phyloP scores from a whole-genome alignment of 2,113 vertebrate genomes.

The Cygnus buccinator region DNA sequence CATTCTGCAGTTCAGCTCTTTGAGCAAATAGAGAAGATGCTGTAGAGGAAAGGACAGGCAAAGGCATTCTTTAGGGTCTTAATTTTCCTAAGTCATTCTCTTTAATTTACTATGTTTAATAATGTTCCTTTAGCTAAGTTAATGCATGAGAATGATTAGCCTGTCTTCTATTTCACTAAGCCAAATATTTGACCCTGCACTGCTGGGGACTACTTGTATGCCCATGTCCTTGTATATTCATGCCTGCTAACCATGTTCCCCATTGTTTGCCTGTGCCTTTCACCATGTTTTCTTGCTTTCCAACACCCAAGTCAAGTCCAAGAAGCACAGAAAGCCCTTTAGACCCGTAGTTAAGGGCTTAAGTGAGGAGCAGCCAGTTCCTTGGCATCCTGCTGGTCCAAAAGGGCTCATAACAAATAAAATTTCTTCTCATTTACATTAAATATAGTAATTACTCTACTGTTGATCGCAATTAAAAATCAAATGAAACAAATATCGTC shows the following conservation, averaged over 20 bases:
- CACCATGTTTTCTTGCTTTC: not conserved
- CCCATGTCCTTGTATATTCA: not conserved
- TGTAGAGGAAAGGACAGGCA: not conserved
- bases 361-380: not conserved
- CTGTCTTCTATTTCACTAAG: not conserved
- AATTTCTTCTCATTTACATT: not conserved
- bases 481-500: conserved; percentile 11
- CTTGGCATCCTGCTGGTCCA: not conserved
- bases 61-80: not conserved
- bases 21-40: not conserved
- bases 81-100: not conserved
- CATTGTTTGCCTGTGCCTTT: not conserved
- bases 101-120: not conserved
- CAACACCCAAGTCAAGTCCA: not conserved
- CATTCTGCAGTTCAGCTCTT: not conserved
- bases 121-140: not conserved
- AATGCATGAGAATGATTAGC: not conserved
- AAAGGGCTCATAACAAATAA: not conserved
- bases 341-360: not conserved
- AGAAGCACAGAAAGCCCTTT: not conserved
- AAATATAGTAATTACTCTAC: conserved; percentile 21
- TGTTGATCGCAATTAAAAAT: conserved; percentile 55
- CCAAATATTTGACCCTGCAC: not conserved
- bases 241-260: not conserved
- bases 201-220: not conserved